Conservation (phyloP, 2,888 invertebrate genomes). For the Dynastes grantii region DNA sequence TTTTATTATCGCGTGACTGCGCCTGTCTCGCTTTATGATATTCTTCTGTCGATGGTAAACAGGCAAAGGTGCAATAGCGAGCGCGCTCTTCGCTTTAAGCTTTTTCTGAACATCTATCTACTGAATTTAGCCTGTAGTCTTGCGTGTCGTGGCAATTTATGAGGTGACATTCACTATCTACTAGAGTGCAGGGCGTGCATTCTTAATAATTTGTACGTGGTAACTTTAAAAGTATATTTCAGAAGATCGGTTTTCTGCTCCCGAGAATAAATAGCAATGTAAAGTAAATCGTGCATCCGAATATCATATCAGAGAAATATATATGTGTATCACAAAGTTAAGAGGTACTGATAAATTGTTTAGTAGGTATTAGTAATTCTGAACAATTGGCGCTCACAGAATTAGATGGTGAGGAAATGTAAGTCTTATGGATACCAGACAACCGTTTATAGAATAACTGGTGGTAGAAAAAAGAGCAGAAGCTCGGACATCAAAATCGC, state of each 20-base stretch:
- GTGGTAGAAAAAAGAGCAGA: no score
- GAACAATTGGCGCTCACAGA: no score
- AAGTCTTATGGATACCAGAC: no score
- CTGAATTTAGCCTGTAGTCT: neutral
- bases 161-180: neutral
- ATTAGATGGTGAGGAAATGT: no score
- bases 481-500: no score
- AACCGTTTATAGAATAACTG: no score
- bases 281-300: neutral
- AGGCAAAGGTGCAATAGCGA: neutral
- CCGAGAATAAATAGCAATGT: neutral
- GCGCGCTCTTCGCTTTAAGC: neutral
- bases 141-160: constrained; percentile 32
- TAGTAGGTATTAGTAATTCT: no score
- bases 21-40: neutral
- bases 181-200: constrained; percentile 12
- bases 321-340: no score
- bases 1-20: constrained; percentile 23
- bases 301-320: no score
- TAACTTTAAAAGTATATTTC: neutral
- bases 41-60: constrained; percentile 9
- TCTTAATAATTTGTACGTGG: neutral
- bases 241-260: neutral
- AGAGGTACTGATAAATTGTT: no score
- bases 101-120: constrained; percentile 17